Evolutionary conservation across 1,140 invertebrate genomes (phyloP).

Genomic region (Magallana gigas): DNA sequence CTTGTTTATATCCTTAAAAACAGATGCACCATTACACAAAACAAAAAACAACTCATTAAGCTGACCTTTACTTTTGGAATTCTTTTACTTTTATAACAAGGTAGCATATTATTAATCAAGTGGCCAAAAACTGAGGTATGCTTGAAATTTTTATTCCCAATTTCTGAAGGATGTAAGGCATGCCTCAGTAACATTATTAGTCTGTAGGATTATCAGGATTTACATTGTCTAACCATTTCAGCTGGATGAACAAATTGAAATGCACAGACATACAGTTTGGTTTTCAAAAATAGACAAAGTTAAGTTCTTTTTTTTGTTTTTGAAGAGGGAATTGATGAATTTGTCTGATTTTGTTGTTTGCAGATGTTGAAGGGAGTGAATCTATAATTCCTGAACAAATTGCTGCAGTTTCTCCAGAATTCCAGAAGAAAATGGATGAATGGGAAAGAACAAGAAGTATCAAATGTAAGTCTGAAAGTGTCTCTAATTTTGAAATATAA

Average conservation of each 20-base stretch:
- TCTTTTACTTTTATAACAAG: background rate
- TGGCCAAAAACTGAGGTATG: background rate
- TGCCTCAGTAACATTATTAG: constrained; percentile 17
- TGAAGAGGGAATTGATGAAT: background rate
- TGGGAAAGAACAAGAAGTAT: constrained; percentile 82
- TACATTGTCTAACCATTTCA: background rate
- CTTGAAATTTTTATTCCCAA: background rate
- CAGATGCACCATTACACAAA: background rate
- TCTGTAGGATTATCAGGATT: background rate
- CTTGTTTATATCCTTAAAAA: background rate
- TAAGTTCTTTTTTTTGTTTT: background rate
- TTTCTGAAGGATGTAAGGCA: background rate
- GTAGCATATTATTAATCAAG: background rate
- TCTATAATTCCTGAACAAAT: constrained; percentile 45
- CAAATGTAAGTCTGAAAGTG: constrained; percentile 50
- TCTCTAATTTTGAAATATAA: too few species aligned
- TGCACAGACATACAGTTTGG: background rate
- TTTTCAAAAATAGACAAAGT: background rate
- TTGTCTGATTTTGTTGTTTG: background rate
- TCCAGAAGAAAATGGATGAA: constrained; percentile 85
- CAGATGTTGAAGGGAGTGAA: constrained; percentile 37
- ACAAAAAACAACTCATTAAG: background rate
- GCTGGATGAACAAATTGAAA: background rate
- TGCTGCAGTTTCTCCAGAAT: constrained; percentile 81
- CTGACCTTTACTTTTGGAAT: background rate